phyloP scores from a whole-genome alignment of 2,797 vertebrate genomes.

The Microctenopoma lineatum region DNA sequence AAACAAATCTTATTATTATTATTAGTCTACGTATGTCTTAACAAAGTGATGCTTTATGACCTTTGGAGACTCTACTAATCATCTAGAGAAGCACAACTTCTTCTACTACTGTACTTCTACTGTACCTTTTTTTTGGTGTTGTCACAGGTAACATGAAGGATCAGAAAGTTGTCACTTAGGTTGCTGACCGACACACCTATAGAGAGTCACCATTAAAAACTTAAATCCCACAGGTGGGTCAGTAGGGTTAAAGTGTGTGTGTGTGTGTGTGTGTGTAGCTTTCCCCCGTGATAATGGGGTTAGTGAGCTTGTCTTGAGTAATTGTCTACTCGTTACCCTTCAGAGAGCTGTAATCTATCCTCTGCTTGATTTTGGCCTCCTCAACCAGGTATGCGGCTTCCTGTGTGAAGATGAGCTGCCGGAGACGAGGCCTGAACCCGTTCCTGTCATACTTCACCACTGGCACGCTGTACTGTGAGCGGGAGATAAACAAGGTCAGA shows the following conservation, averaged over 20 bases:
- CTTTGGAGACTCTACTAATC: too few relatives aligned
- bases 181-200: slow-evolving; percentile 93
- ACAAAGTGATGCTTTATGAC: too few relatives aligned
- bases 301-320: not conserved
- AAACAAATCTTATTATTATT: not conserved
- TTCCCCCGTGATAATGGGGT: not conserved
- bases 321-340: slow-evolving; percentile 81
- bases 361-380: slow-evolving; percentile 92
- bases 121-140: slow-evolving; percentile 91
- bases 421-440: slow-evolving; percentile 88
- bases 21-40: not conserved
- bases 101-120: too few relatives aligned
- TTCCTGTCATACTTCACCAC: slow-evolving; percentile 95
- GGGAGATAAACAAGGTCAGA: slow-evolving; percentile 12
- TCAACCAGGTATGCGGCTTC: slow-evolving; percentile 89
- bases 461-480: slow-evolving; percentile 87
- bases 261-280: not conserved
- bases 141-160: slow-evolving; percentile 89
- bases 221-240: not conserved
- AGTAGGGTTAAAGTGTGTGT: not conserved
- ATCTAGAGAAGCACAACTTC: too few relatives aligned
- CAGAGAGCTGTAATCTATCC: slow-evolving; percentile 87
- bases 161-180: slow-evolving; percentile 90
- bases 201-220: not conserved
- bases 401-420: slow-evolving; percentile 91